These are phyloP conservation scores for Pterois miles DNA, from an alignment of 2,797 vertebrate species.

Conservation along the genomic window DNA sequence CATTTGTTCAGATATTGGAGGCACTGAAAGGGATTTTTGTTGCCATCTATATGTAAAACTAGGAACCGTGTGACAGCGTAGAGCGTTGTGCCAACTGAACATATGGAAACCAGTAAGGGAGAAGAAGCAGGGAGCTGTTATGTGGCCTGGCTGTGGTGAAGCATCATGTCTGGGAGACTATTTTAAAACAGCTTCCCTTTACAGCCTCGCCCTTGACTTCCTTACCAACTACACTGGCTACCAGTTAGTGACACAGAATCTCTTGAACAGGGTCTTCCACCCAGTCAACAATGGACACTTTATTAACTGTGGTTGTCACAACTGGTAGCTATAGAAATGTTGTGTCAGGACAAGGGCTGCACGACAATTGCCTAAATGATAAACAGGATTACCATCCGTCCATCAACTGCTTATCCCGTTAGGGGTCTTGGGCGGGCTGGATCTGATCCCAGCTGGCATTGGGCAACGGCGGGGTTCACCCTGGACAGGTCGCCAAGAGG, in stretches of 20 bases:
- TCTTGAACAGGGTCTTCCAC: constrained; percentile 8
- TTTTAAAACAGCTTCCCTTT: constrained; percentile 67
- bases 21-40: neutral
- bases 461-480: no score
- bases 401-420: no score
- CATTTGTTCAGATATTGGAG: neutral
- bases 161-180: constrained; percentile 50
- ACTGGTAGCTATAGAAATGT: neutral
- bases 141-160: constrained; percentile 55
- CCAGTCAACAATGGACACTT: constrained; percentile 37
- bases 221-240: constrained; percentile 31
- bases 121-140: constrained; percentile 33
- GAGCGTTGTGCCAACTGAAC: constrained; percentile 37
- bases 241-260: constrained; percentile 33
- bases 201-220: constrained; percentile 54
- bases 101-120: constrained; percentile 56
- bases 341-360: no score
- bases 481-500: no score
- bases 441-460: no score
- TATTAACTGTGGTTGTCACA: constrained; percentile 7
- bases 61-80: neutral
- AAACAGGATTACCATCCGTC: no score
- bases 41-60: neutral
- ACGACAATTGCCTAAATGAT: no score
- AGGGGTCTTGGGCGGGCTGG: no score